Base-by-base conservation (phyloP, 2,888 invertebrate species). In the Petrolisthes cinctipes region DNA sequence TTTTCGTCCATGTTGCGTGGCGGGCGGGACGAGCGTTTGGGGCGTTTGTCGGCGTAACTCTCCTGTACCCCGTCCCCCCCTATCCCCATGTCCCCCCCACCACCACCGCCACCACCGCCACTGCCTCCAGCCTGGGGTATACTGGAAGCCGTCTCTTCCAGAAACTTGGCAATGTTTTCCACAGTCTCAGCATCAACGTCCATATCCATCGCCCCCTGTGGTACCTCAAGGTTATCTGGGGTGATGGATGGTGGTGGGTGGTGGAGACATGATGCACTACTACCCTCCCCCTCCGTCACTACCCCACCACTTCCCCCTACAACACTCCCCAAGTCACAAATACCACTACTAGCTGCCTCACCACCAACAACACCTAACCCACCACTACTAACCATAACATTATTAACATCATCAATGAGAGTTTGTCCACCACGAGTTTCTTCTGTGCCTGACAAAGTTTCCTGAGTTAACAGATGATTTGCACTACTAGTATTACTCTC, bases 151-250 rank as follows among this genome's bases (percentile, higher is more conserved):
- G 88, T 86, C 57, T 89, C 89, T 68, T 90, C 89, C 73, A 90
- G 71, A 54, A 90, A 90, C n/a, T 86, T 85, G 14, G 90, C 90
- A 61, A 90, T 90, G 56, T 90, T 89, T 68, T 90, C 90, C 11
- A 90, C 85, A 1, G 90, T 90, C 57, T 90, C 90, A 11, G 89
- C 89, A 73, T 90, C 90, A 11, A 86, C 89, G 53, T 90, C 90
- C 37, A 82, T n/a, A n/a, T 71, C 71, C 20, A 71, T 71, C 4
- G 85, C 80, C 4, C 85, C 85, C 6, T 86, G 85, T 9, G 85
- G 85, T 1, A 86, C 81, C 81, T 81, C 85, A 23, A 86, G 23
- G 11, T 71, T 71, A 20, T 81, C 85, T 56, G 81, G 81, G 54
- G 71, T 7, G 51, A 53, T n/a, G 53, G 78, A 17, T 37, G 37